A percentile compares a stretch with the other conserved stretches of the same genome.
Evolutionary conservation across 2,888 invertebrate genomes (phyloP).

Genomic region (Volucella zonaria): DNA sequence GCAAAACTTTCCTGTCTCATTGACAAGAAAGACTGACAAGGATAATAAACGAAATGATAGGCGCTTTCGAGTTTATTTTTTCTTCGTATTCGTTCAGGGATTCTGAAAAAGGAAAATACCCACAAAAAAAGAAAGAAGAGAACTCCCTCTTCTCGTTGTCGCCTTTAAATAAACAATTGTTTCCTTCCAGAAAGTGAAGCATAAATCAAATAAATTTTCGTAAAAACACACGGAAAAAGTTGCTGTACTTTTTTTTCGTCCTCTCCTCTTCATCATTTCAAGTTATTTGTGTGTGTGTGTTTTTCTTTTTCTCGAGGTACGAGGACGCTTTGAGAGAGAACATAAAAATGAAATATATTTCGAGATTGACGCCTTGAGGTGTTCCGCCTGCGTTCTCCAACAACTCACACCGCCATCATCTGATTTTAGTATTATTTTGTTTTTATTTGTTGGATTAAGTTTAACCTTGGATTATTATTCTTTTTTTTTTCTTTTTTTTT

Average conservation of each 20-base stretch:
- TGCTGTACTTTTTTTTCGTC: too few species aligned
- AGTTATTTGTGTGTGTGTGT: too few species aligned
- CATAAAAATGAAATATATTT: constrained; percentile 70
- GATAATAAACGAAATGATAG: constrained; percentile 45
- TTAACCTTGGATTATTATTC: constrained; percentile 4
- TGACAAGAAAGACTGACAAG: constrained; percentile 8
- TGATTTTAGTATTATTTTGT: constrained; percentile 58
- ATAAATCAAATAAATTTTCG: constrained; percentile 71
- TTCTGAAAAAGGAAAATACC: not conserved
- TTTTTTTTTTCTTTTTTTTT: not conserved
- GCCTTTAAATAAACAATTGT: constrained; percentile 66
- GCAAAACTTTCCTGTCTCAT: constrained; percentile 30
- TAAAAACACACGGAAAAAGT: constrained; percentile 40
- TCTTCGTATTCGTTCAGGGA: constrained; percentile 7
- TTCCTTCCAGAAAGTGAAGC: constrained; percentile 55
- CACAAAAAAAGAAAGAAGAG: not conserved
- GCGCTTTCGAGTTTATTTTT: constrained; percentile 32
- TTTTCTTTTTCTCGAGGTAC: constrained; percentile 37
- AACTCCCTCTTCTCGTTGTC: not conserved
- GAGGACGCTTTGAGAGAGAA: constrained; percentile 18
- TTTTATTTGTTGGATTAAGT: constrained; percentile 56
- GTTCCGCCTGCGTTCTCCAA: constrained; percentile 19
- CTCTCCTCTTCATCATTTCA: too few species aligned
- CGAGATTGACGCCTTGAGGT: constrained; percentile 70
- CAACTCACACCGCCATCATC: constrained; percentile 10